Evolutionary conservation across 2,797 vertebrate species (phyloP), one percentile per base, ranked within the genome.

Genomic region (Emydoidea blandingii): DNA sequence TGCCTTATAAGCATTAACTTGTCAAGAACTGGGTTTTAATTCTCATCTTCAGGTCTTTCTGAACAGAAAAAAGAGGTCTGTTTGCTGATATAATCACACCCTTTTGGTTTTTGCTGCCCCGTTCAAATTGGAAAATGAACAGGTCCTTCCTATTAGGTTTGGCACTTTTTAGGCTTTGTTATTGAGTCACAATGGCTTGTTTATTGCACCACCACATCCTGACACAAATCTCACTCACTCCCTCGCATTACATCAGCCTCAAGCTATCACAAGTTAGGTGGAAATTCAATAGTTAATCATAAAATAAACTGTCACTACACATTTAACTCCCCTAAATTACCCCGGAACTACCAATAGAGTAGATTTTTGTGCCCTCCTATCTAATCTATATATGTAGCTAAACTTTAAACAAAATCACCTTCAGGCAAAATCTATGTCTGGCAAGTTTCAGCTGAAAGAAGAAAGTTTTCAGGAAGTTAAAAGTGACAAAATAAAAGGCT

Each of bases 401-500:
- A 11, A 72, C n/a, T 72, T 9, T 65, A 5, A 19, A 72, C 41
- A 62, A 37, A 37, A 37, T 72, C n/a, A 72, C 37, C 27, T 50
- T 50, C 78, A 31, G n/a, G 25, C 12, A 12, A n/a, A 57, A 84
- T 12, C 16, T 6, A 18, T 4, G n/a, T 11, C 31, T 31, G 9
- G 2, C 16, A 5, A 47, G 34, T 12, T 25, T 49, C 16, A 1
- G 19, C 8, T 37, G 3, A 54, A 54, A 23, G 68, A 29, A 23
- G 37, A 76, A 76, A 78, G 3, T 31, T 59, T 50, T 49, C 23
- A 16, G 16, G 21, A 31, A 10, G 11, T 8, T 6, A 54, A 14
- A 9, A 31, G 50, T 18, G 37, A 23, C 2, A 1, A 78, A 78
- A 16, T 5, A 3, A 15, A 25, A 9, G 5, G 8, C 37, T 29